Evolutionary conservation across 2,113 vertebrate species (phyloP), one percentile per base, ranked within the genome.

Genomic region (Coryphaenoides rupestris): DNA sequence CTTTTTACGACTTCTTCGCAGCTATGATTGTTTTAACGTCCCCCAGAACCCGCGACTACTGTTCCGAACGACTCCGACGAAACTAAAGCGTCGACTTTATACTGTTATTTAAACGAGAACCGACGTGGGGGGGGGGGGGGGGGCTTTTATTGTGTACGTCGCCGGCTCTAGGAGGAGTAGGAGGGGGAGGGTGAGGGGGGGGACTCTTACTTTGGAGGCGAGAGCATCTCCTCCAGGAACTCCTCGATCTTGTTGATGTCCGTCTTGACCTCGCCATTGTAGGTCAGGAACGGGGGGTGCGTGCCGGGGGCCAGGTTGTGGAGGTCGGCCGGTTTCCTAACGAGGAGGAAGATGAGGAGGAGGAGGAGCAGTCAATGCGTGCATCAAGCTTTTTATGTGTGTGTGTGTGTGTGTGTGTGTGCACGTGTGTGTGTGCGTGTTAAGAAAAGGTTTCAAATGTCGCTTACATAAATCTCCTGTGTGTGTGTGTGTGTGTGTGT

Each of bases 191-290:
- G n/a, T n/a, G n/a, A n/a, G n/a, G n/a, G 61, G 68, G 72, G 33
- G 33, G 33, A 10, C 33, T 40, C 58, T 88, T 94, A 99, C 97
- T 94, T 96, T 68, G 96, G 95, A 64, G 96, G 95, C 64, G 87
- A 84, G 70, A 99, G 88, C 19, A 69, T 87, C 75, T 95, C 96
- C 89, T 99, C 97, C 63, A 99, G 91, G 74, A 98, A 99, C 87
- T 99, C 96, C 75, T 98, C 97, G 9, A 99, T 98, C 87, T 98
- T 98, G 85, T 98, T 99, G 85, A 98, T 87, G 16, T 99, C 97
- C 1, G 97, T 99, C 90, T 96, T 98, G 83, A 99, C 95, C 28
- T 99, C 97, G 21, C 94, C 95, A 1, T 98, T 93, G 87, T 93
- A 99, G 65, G 97, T 99, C 78, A 99, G 89, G 86, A 99, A 99